A percentile compares a stretch with the other conserved stretches of the same genome.
These are phyloP conservation scores for Andrena camellia DNA, from an alignment of 2,888 invertebrate species.

Conservation along the genomic window DNA sequence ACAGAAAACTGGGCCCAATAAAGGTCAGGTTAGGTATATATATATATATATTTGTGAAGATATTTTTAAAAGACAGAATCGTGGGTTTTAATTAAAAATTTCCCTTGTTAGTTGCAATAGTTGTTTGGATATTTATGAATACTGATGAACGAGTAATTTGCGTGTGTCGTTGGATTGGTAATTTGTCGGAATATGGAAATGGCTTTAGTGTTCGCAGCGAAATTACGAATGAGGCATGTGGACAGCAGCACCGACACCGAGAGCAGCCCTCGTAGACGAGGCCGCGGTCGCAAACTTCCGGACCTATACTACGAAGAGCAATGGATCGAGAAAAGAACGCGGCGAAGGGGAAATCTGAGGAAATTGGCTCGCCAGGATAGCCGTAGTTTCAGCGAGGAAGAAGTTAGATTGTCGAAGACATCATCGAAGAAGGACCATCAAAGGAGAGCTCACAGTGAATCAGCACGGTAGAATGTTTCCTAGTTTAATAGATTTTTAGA, in stretches of 20 bases:
- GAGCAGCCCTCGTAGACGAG: slow-evolving; percentile 64
- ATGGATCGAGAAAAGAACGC: slow-evolving; percentile 80
- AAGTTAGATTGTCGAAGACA: slow-evolving; percentile 85
- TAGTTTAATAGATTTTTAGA: background rate
- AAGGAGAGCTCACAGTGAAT: slow-evolving; percentile 81
- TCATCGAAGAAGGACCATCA: slow-evolving; percentile 76
- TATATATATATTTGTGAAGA: slow-evolving; percentile 33
- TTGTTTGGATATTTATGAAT: too few relatives aligned
- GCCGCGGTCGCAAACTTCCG: slow-evolving; percentile 70
- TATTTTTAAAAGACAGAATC: background rate
- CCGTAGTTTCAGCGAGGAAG: slow-evolving; percentile 83
- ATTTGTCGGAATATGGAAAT: background rate
- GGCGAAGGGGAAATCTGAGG: slow-evolving; percentile 73
- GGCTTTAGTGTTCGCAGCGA: slow-evolving; percentile 78
- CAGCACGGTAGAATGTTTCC: slow-evolving; percentile 71
- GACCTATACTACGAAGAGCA: slow-evolving; percentile 81
- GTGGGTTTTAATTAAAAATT: too few relatives aligned
- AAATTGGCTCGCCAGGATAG: slow-evolving; percentile 80
- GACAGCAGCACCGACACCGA: slow-evolving; percentile 79
- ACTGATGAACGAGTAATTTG: background rate
- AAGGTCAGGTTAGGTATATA: slow-evolving; percentile 74
- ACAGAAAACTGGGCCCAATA: slow-evolving; percentile 74
- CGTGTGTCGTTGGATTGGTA: background rate
- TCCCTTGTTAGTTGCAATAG: too few relatives aligned
- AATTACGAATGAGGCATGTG: slow-evolving; percentile 79